Base-by-base conservation (phyloP, 2,888 invertebrate genomes). In the Nesidiocoris tenuis region DNA sequence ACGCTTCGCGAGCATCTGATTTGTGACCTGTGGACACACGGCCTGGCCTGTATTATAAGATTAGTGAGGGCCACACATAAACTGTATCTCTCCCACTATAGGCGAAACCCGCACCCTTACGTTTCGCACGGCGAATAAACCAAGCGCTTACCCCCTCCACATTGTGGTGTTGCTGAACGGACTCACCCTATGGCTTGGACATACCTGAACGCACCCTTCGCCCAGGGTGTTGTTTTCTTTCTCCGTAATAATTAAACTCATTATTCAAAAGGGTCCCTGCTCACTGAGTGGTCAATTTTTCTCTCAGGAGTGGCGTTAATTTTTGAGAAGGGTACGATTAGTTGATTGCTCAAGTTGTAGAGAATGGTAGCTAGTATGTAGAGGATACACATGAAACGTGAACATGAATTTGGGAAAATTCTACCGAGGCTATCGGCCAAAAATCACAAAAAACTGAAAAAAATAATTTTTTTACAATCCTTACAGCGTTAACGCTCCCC, bases 11-110 rank as follows among this genome's bases (percentile, higher is more conserved):
- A 21, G 39, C 66, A n/a, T 57, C 59, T 75, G 74, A 75, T 75
- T 75, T 75, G 74, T 66, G 66, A 66, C 56, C 74, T 75, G 74
- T 75, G 74, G 74, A 75, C 74, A 65, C 72, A 72, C 72, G 74
- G 74, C 66, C 39, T 39, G n/a, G n/a, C n/a, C 74, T 74, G 74
- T 66, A 66, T 75, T 66, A 75, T 75, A 75, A 75, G 74, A 75
- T 75, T 75, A 75, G 74, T 75, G 19, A 61, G 72, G 61, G 39
- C 39, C 54, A 61, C 61, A 72, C 72, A 72, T 72, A 72, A 72
- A 72, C 72, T 72, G 72, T 72, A 72, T 72, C 70, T n/a, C n/a
- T n/a, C n/a, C n/a, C n/a, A n/a, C n/a, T 70, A 39, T 19, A 24
- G 56, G 17, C 12, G 57, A 57, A 23, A 68, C 56, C 24, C 59